A percentile compares a stretch with the other conserved stretches of the same genome.
Conservation (phyloP, 2,888 invertebrate genomes). For the Prenolepis imparis region DNA sequence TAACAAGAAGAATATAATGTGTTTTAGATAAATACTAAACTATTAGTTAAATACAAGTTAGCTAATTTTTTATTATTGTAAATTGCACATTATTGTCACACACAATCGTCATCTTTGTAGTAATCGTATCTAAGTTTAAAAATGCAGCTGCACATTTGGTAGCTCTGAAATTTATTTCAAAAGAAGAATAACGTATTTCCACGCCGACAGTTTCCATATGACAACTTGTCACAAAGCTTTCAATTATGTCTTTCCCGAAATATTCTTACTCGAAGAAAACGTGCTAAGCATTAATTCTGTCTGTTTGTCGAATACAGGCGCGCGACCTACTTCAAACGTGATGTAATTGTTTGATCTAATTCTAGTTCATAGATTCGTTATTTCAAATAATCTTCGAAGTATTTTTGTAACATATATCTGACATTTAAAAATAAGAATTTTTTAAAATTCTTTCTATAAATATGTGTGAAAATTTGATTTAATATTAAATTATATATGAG, state of each 20-base stretch:
- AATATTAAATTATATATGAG: slow-evolving; percentile 3
- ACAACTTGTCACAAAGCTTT: slow-evolving; percentile 23
- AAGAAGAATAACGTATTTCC: not conserved
- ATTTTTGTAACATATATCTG: not conserved
- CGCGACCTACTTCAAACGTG: not conserved
- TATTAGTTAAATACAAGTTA: not conserved
- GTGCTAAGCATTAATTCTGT: not conserved
- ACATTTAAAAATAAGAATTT: not conserved
- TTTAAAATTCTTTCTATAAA: not conserved
- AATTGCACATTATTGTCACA: not conserved
- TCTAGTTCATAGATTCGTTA: slow-evolving; percentile 19
- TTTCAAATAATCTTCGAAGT: not conserved
- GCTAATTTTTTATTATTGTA: not conserved
- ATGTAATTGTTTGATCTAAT: slow-evolving; percentile 4
- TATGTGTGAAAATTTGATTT: not conserved
- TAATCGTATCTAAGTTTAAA: not conserved
- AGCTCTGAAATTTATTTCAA: not conserved
- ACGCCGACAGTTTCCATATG: not conserved
- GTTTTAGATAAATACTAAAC: not conserved
- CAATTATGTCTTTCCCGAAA: slow-evolving; percentile 21
- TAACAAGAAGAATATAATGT: not conserved
- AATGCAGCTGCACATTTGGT: not conserved
- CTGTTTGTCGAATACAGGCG: not conserved
- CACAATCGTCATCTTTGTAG: not conserved
- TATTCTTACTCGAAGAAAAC: not conserved